Evolutionary conservation across 2,113 vertebrate genomes (phyloP).

Genomic region (Coturnix japonica): DNA sequence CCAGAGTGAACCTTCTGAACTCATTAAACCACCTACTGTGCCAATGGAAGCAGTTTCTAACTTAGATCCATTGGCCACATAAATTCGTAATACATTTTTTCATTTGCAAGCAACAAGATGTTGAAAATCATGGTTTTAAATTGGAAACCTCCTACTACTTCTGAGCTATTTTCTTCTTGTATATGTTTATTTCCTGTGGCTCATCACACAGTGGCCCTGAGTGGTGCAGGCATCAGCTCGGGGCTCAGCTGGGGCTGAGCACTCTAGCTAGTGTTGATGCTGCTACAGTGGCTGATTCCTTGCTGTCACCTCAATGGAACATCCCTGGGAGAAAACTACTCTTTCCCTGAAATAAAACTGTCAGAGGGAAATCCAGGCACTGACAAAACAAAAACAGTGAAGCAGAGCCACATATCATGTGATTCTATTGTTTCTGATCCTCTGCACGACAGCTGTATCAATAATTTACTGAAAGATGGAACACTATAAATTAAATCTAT

Average conservation of each 20-base stretch:
- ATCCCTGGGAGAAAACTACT: background rate
- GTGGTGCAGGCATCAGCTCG: background rate
- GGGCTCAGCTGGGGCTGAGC: background rate
- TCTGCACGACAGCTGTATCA: background rate
- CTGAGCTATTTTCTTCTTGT: background rate
- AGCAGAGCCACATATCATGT: background rate
- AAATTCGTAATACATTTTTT: background rate
- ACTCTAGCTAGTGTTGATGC: background rate
- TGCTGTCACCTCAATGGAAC: background rate
- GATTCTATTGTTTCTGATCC: constrained; percentile 10
- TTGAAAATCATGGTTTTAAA: background rate
- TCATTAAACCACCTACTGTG: background rate
- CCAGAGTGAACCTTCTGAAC: background rate
- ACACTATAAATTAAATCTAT: constrained; percentile 1
- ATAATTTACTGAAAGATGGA: constrained; percentile 37
- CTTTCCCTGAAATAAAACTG: constrained; percentile 1
- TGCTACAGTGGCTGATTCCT: background rate
- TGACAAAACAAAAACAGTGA: constrained; percentile 18
- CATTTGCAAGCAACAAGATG: background rate
- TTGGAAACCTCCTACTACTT: background rate
- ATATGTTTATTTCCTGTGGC: background rate
- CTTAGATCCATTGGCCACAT: background rate
- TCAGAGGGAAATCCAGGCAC: background rate
- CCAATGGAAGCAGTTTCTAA: background rate
- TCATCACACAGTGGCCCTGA: background rate